Evolutionary conservation across 2,888 invertebrate species (phyloP).

Genomic region (Acanthosepion esculentum): DNA sequence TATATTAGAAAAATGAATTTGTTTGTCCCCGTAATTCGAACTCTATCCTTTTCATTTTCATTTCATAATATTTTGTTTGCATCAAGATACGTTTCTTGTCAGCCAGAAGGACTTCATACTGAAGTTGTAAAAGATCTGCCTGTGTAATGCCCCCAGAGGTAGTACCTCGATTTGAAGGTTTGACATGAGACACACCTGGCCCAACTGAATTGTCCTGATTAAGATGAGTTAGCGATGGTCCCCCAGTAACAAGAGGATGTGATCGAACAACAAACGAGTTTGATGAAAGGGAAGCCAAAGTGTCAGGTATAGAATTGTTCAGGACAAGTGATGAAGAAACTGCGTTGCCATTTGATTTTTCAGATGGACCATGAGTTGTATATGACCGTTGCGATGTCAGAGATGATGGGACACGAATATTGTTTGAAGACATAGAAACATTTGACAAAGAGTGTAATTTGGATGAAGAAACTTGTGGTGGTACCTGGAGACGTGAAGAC

Average conservation of each 20-base stretch:
- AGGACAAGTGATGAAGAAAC: background rate
- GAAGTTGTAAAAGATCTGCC: conserved; percentile 35
- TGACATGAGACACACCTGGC: background rate
- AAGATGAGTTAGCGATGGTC: background rate
- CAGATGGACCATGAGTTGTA: background rate
- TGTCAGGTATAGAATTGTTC: background rate
- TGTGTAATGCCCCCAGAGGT: background rate
- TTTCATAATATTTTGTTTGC: conserved; percentile 15
- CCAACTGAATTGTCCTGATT: background rate
- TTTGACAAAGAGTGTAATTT: background rate
- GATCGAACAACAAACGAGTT: background rate
- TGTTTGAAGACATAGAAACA: background rate
- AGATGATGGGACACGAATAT: background rate
- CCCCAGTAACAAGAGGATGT: background rate
- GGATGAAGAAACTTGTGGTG: background rate
- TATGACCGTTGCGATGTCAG: background rate
- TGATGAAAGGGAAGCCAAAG: background rate
- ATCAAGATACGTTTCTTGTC: conserved; percentile 38
- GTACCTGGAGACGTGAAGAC: background rate
- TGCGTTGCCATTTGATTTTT: background rate
- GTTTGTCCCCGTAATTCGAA: conserved; percentile 15
- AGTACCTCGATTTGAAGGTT: background rate
- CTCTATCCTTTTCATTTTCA: conserved; percentile 38
- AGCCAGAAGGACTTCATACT: conserved; percentile 11
- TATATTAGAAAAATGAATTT: conserved; percentile 39